Base-by-base conservation (phyloP, 2,888 invertebrate species). In the Zygogramma bicolorata region DNA sequence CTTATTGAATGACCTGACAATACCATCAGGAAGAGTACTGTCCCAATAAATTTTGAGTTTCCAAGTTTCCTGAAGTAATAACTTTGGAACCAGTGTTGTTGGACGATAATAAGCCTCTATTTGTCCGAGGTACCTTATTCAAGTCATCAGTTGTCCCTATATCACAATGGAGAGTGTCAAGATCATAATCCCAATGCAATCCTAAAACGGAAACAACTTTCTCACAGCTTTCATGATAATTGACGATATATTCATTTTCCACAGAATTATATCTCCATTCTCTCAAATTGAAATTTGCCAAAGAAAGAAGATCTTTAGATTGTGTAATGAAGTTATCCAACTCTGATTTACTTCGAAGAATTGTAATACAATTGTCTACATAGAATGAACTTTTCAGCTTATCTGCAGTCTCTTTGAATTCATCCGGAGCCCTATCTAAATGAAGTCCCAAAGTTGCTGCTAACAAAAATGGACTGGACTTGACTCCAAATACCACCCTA, bases 401-500 rank as follows among this genome's bases (percentile, higher is more conserved):
- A 1, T 22, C n/a, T 31, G 34, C 46, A 8, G 68, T 68, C 49
- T 63, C 29, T 22, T 13, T 27, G 3, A 34, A 68, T 22, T 20
- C 20, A 49, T 25, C 18, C 25, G 60, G 25, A 49, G 20, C 62
- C 3, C 4, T 62, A 6, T 53, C 53, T 40, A 71, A 27, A 57
- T 72, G 73, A 60, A 63, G 34, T n/a, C 42, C 63, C 13, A 70
- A 18, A 4, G 73, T 60, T 27, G 70, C 74, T n/a, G 53, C 53
- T 25, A 53, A 53, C 8, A 74, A 58, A 70, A 74, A 70, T 13
- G 71, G 68, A 59, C 74, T 71, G 18, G 57, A 57, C 22, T 27
- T 58, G 1, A 68, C 53, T 22, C 63, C 74, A 61, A 74, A 74
- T 40, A 70, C 72, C 15, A 75, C 75, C 15, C 66, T 34, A 20